Base-by-base conservation (phyloP, 2,888 invertebrate species). In the Orthonevra nobilis region DNA sequence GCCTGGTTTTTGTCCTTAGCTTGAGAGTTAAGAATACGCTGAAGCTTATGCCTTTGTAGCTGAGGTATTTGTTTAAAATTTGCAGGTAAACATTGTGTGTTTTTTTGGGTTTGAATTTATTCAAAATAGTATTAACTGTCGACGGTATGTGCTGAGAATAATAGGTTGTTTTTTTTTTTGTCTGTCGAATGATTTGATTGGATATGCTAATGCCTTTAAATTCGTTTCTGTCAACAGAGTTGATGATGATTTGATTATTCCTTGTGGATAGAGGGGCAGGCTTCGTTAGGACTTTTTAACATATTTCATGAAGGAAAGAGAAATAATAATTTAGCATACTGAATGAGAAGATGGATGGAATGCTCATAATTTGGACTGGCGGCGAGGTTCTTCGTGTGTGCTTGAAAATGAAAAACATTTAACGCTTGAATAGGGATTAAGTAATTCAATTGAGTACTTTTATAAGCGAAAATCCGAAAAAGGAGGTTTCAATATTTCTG, bases 141-240 rank as follows among this genome's bases (percentile, higher is more conserved):
- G 10, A 20, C 3, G 17, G 9, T 56, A 48, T 44, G 30, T 36
- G 28, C 30, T 6, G 3, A 23, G 5, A 23, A 23, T 23, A 23
- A 4, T 4, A 7, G 38, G 40, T 58, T 17, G 23, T 40, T 38
- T 50, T 44, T 46, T 54, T 54, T 17, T 17, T 10, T 15, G 19
- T 9, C 6, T n/a, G 6, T 6, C 14, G 42, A 7, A 38, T 48
- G 54, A 63, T 56, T 54, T 63, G 54, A 63, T 72, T 72, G 63
- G 54, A 54, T 54, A 72, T 63, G 44, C 54, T 32, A 54, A 56
- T 72, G 54, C 15, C 23, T 30, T 40, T 30, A 17, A 38, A 72
- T 38, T 72, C 46, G 38, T 46, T 72, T 46, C 38, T 72, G 70
- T 54, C 70, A 56, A 54, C 46, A 56, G 19, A 10, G 23, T 30